Evolutionary conservation across 2,888 invertebrate species (phyloP).

Genomic region (Graphium colonna): DNA sequence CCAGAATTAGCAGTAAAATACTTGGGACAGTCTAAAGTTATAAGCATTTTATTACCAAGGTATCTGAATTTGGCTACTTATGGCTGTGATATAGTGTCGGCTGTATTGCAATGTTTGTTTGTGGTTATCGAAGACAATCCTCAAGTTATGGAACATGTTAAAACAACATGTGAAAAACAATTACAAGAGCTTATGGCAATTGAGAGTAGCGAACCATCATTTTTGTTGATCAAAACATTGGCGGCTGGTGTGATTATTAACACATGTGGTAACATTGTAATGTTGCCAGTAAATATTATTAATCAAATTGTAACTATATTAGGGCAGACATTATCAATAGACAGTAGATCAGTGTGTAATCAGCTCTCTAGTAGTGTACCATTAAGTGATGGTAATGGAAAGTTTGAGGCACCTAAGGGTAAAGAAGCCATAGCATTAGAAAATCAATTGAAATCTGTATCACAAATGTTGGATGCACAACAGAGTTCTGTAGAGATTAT

Average conservation of each 20-base stretch:
- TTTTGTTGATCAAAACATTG: slow-evolving; percentile 75
- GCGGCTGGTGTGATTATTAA: slow-evolving; percentile 81
- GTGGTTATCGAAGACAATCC: slow-evolving; percentile 87
- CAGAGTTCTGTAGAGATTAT: slow-evolving; percentile 85
- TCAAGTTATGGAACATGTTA: slow-evolving; percentile 75
- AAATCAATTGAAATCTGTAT: slow-evolving; percentile 68
- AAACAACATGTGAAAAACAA: slow-evolving; percentile 64
- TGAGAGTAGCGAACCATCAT: slow-evolving; percentile 59
- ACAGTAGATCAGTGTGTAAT: slow-evolving; percentile 73
- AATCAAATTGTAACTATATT: slow-evolving; percentile 74
- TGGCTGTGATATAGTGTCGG: slow-evolving; percentile 77
- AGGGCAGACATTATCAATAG: slow-evolving; percentile 73
- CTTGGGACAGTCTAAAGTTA: slow-evolving; percentile 82
- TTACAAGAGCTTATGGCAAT: slow-evolving; percentile 59
- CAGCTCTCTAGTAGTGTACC: slow-evolving; percentile 72
- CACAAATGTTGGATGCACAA: slow-evolving; percentile 83
- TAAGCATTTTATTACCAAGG: slow-evolving; percentile 80
- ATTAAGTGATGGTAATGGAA: slow-evolving; percentile 49
- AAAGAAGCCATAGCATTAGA: slow-evolving; percentile 64
- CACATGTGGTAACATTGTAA: slow-evolving; percentile 60
- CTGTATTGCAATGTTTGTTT: slow-evolving; percentile 83
- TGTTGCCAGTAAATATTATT: slow-evolving; percentile 64
- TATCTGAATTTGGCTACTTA: slow-evolving; percentile 80
- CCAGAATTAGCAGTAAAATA: slow-evolving; percentile 81
- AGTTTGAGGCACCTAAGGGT: slow-evolving; percentile 49